A percentile compares a stretch with the other conserved stretches of the same genome.
phyloP scores from a whole-genome alignment of 2,797 vertebrate genomes.

The Arvicola amphibius region DNA sequence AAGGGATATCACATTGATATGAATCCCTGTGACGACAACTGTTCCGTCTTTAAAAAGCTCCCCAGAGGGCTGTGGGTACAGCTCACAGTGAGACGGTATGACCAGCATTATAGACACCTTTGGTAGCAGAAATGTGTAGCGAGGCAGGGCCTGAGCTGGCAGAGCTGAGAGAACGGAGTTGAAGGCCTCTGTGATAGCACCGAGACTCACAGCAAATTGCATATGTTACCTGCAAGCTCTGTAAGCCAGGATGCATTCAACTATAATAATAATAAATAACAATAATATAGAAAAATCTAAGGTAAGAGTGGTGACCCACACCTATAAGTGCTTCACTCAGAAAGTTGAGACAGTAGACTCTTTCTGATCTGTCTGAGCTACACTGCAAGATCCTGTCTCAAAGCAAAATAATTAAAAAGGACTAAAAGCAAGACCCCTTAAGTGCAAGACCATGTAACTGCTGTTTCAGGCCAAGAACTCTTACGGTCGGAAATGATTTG shows the following conservation, averaged over 20 bases:
- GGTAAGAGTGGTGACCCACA: too few species aligned
- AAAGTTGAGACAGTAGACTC: not conserved
- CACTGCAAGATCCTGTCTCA: not conserved
- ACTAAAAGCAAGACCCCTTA: too few species aligned
- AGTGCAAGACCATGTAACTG: not conserved
- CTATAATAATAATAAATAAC: not conserved
- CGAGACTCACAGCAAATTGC: not conserved
- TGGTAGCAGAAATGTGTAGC: not conserved
- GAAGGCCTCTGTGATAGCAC: not conserved
- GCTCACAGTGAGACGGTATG: not conserved
- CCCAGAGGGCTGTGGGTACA: not conserved
- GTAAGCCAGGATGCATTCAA: not conserved
- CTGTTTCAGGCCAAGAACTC: not conserved
- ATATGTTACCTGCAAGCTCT: not conserved
- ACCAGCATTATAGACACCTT: not conserved
- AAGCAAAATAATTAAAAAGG: not conserved
- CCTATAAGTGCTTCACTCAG: not conserved
- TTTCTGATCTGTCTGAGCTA: not conserved
- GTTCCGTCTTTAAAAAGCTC: not conserved
- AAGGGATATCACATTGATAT: not conserved
- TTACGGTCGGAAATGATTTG: not conserved
- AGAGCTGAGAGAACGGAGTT: not conserved
- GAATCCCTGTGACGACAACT: not conserved
- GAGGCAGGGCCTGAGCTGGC: not conserved
- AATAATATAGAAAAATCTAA: not conserved